Evolutionary conservation across 1,140 invertebrate species (phyloP), one percentile per base, ranked within the genome.

Genomic region (Leptinotarsa texana): DNA sequence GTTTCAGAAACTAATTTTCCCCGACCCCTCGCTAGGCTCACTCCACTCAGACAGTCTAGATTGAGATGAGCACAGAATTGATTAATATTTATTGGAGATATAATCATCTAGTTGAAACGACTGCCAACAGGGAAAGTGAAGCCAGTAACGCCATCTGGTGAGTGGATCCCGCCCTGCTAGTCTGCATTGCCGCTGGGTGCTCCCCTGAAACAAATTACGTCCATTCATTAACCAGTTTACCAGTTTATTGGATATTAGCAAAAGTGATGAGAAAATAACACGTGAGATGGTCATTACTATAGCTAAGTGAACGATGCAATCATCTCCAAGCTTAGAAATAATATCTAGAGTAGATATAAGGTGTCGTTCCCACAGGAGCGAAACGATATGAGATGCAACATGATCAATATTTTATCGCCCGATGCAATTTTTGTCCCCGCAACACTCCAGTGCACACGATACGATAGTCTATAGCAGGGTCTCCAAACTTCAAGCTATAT

Each of bases 121-220:
- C 72, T 33, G 78, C 70, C 72, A 80, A 42, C 49, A 82, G 76
- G 33, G 80, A 71, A 33, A 82, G 33, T 49, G 76, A 63, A 47
- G 78, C 75, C 22, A 81, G 69, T 65, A 83, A 69, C 13, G 78
- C 74, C 76, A 82, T 79, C 68, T 79, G 79, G 68, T 75, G 77
- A 48, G 74, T 72, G 24, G 78, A 78, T 62, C 86, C 87, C 51
- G 87, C 83, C 77, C 87, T 89, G 80, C 90, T 90, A 13, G 92
- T 93, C 83, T 93, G 92, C 92, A 93, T 93, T 63, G 92, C 92
- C 18, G 92, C 92, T 67, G 92, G 92, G 86, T 93, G 91, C 83
- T 93, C 92, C 69, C 92, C 92, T 93, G 86, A 63, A 86, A 88
- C 78, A 80, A 83, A 85, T 80, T 73, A 65, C 22, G 21, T 8